A percentile compares a stretch with the other conserved stretches of the same genome.
Evolutionary conservation across 2,113 vertebrate genomes (phyloP).

Genomic region (Parus major): DNA sequence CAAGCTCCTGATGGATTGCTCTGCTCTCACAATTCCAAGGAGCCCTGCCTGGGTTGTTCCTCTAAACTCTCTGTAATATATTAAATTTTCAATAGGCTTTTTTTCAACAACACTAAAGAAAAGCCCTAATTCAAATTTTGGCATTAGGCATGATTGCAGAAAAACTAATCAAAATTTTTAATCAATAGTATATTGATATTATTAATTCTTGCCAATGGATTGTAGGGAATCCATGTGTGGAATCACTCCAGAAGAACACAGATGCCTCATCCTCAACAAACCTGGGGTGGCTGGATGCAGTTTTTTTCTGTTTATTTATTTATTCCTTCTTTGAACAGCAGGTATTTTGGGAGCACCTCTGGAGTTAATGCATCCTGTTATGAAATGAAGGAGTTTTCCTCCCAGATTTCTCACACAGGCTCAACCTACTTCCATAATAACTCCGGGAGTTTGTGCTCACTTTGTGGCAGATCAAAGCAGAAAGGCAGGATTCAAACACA

Average conservation of each 20-base stretch:
- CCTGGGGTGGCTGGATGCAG: too few relatives aligned
- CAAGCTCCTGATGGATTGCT: background rate
- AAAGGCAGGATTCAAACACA: background rate
- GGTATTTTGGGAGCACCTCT: background rate
- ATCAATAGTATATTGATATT: background rate
- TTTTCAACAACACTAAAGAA: background rate
- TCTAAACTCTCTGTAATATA: background rate
- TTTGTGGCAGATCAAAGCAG: background rate
- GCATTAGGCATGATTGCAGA: background rate
- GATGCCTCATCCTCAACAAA: background rate
- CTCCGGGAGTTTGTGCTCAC: background rate
- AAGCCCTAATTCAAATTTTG: background rate
- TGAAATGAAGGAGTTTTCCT: background rate
- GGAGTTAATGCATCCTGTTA: background rate
- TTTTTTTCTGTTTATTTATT: background rate
- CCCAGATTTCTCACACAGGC: background rate
- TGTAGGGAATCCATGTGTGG: rapidly evolving
- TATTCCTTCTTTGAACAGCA: background rate
- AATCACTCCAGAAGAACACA: too few relatives aligned
- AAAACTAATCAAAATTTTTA: background rate
- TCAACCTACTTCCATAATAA: background rate
- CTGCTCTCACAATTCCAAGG: background rate
- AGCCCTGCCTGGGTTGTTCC: background rate
- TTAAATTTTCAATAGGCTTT: too few relatives aligned
- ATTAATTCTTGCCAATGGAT: background rate